A percentile compares a stretch with the other conserved stretches of the same genome.
These are phyloP conservation scores for Tamias sibiricus DNA, from an alignment of 2,113 vertebrate genomes.

Conservation along the genomic window DNA sequence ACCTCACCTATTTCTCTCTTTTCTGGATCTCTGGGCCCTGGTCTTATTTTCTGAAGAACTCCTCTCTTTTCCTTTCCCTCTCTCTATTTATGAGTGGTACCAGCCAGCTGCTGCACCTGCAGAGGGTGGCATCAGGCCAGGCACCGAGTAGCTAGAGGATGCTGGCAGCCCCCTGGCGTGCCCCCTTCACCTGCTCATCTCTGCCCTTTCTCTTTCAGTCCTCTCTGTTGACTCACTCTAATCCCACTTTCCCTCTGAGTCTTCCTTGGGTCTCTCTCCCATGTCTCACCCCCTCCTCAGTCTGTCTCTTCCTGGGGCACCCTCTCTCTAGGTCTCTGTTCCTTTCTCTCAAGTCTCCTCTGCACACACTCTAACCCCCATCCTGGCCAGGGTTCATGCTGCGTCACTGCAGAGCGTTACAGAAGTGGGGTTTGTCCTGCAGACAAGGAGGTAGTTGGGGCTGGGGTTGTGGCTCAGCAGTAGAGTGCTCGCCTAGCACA, in stretches of 20 bases:
- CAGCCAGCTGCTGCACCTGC: too few relatives aligned
- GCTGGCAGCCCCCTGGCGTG: too few relatives aligned
- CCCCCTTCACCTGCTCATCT: not conserved
- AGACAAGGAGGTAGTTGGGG: not conserved
- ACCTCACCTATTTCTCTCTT: not conserved
- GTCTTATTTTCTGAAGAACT: not conserved
- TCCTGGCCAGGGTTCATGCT: slow-evolving; percentile 48
- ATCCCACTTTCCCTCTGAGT: not conserved
- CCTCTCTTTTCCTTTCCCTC: not conserved
- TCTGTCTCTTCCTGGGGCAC: not conserved
- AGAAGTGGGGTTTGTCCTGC: slow-evolving; percentile 25
- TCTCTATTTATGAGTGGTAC: not conserved
- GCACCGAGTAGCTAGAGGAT: too few relatives aligned
- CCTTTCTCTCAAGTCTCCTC: not conserved
- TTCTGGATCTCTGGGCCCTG: not conserved
- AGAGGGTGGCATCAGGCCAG: too few relatives aligned
- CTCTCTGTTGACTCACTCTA: not conserved
- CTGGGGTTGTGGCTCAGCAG: too few relatives aligned
- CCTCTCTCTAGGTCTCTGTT: not conserved
- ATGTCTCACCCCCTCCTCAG: not conserved
- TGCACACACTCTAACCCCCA: not conserved
- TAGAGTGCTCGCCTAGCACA: too few relatives aligned
- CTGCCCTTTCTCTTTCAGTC: not conserved
- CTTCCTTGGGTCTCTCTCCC: not conserved
- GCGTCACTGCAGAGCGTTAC: slow-evolving; percentile 59